Percentiles rank a stretch among this genome's conserved stretches.
Evolutionary conservation across 2,113 vertebrate genomes (phyloP).

Genomic region (Monarcha castaneiventris): DNA sequence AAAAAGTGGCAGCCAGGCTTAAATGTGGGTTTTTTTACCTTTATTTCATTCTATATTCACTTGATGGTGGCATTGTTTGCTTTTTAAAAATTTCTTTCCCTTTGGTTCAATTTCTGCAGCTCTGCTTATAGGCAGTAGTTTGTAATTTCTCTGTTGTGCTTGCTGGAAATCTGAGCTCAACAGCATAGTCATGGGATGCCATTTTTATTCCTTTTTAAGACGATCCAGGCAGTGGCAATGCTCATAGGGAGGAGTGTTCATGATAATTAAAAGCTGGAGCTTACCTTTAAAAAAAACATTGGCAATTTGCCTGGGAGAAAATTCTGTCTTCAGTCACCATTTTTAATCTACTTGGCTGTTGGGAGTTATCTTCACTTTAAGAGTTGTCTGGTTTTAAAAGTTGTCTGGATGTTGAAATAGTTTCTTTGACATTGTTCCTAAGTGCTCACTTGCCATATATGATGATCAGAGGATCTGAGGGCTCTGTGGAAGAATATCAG

Average conservation of each 20-base stretch:
- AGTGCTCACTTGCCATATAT: constrained; percentile 24
- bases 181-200: background rate
- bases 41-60: background rate
- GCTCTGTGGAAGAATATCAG: background rate
- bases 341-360: constrained; percentile 45
- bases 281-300: constrained; percentile 40
- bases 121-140: background rate
- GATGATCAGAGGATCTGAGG: constrained; percentile 18
- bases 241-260: constrained; percentile 28
- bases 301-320: constrained; percentile 46
- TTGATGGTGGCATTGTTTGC: background rate
- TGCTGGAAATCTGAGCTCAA: background rate
- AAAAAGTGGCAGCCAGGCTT: background rate
- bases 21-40: background rate
- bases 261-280: constrained; percentile 64
- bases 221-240: background rate
- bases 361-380: constrained; percentile 17
- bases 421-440: constrained; percentile 9
- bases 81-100: background rate
- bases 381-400: constrained; percentile 30
- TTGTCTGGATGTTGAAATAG: constrained; percentile 36
- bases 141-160: background rate
- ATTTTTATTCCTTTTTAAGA: constrained; percentile 48
- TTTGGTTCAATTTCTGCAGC: background rate
- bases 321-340: constrained; percentile 35